Percentiles rank a stretch among this genome's conserved stretches.
phyloP scores from a whole-genome alignment of 64 coral and sea anemone species.

The Astreopora myriophthalma region DNA sequence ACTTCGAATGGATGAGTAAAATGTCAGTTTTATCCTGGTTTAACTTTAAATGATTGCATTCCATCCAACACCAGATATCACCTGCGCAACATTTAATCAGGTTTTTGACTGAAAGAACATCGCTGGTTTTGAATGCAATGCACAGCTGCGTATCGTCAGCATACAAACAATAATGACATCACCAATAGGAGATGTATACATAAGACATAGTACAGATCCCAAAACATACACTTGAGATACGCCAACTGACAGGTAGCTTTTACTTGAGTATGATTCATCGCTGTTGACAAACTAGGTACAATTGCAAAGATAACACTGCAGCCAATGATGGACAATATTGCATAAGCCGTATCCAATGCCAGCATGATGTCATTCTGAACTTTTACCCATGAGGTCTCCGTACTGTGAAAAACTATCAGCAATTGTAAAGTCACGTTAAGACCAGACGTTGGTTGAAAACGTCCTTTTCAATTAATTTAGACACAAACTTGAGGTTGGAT shows the following conservation, averaged over 20 bases:
- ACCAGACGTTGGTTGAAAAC: neutral
- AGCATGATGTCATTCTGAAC: slow-evolving; percentile 15
- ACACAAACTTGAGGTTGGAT: slow-evolving; percentile 40
- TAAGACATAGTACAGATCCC: slow-evolving; percentile 7
- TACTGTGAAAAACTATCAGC: slow-evolving; percentile 6
- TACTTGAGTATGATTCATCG: neutral
- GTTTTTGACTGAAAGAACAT: neutral
- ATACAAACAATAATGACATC: neutral
- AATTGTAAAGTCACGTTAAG: slow-evolving; percentile 13
- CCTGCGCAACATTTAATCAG: neutral
- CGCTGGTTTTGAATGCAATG: neutral
- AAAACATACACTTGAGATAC: slow-evolving; percentile 25
- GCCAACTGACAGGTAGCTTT: too few relatives aligned
- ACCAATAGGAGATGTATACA: slow-evolving; percentile 14
- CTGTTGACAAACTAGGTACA: too few relatives aligned
- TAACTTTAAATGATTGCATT: slow-evolving; percentile 12
- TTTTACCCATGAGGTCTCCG: slow-evolving; percentile 2
- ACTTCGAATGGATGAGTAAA: neutral
- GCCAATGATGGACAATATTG: neutral
- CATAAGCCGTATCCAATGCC: neutral
- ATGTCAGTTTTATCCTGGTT: slow-evolving; percentile 47
- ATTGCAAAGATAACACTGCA: slow-evolving; percentile 15
- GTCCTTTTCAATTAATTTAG: slow-evolving; percentile 11
- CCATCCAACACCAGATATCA: slow-evolving; percentile 26
- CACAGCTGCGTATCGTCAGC: too few relatives aligned